Percentiles rank a stretch among this genome's conserved stretches.
Evolutionary conservation across 2,113 vertebrate species (phyloP).

Genomic region (Oreochromis tanganicae): DNA sequence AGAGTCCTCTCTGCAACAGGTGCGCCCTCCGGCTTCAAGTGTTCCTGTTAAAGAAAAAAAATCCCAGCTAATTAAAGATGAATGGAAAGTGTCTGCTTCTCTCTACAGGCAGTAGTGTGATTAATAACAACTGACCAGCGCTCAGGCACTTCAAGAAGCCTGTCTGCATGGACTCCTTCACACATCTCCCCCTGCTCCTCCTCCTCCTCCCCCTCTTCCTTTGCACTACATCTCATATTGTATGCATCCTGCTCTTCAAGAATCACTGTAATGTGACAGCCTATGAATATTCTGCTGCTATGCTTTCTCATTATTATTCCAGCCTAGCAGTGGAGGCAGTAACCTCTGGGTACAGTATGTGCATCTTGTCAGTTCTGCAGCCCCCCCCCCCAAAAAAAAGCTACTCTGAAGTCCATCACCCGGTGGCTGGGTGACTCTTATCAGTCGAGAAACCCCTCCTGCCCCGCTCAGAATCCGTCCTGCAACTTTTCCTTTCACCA

Average conservation of each 20-base stretch:
- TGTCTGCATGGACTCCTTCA: not conserved
- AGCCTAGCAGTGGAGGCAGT: slow-evolving; percentile 12
- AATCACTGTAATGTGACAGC: slow-evolving; percentile 41
- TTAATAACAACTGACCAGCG: not conserved
- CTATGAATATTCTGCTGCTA: slow-evolving; percentile 47
- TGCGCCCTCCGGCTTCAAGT: not conserved
- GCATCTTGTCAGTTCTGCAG: slow-evolving; percentile 17
- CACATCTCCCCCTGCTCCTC: not conserved
- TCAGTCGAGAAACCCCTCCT: slow-evolving; percentile 15
- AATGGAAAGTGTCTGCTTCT: not conserved
- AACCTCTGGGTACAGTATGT: slow-evolving; percentile 49
- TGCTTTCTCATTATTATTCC: slow-evolving; percentile 57
- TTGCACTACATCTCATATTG: not conserved
- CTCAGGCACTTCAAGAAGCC: not conserved
- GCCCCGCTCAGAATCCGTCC: not conserved
- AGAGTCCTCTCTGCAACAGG: slow-evolving; percentile 39
- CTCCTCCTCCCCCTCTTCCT: not conserved
- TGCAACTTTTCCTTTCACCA: not conserved
- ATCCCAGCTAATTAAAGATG: slow-evolving; percentile 1
- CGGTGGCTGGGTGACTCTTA: not conserved
- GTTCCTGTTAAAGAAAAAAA: not conserved
- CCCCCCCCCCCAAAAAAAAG: not conserved
- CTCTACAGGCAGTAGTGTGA: not conserved
- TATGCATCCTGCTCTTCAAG: not conserved
- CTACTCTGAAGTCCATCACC: not conserved